phyloP scores from a whole-genome alignment of 2,113 vertebrate genomes.

The Microcebus tavaratra region DNA sequence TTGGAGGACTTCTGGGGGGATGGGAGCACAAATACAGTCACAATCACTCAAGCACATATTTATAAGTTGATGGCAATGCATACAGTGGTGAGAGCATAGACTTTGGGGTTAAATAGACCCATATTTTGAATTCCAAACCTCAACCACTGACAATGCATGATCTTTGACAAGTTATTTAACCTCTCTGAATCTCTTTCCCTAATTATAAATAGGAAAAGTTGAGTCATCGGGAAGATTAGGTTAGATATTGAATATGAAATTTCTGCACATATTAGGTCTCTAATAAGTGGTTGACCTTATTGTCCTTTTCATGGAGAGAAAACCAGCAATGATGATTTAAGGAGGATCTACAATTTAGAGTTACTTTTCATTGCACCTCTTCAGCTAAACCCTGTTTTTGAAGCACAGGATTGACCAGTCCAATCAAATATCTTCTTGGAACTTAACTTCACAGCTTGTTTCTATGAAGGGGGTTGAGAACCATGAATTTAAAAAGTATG shows the following conservation, averaged over 20 bases:
- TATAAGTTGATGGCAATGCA: neutral
- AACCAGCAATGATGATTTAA: neutral
- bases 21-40: neutral
- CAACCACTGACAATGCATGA: neutral
- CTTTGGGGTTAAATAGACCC: neutral
- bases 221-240: neutral
- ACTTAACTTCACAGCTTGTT: neutral
- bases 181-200: neutral
- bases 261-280: neutral
- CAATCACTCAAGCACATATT: neutral
- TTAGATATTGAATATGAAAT: neutral
- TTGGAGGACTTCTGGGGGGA: neutral
- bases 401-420: conserved; percentile 18
- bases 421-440: neutral
- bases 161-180: neutral
- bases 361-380: neutral
- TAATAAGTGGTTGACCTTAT: neutral
- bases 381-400: conserved; percentile 24
- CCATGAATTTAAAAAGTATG: neutral
- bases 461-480: neutral
- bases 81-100: neutral
- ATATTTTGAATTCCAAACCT: neutral
- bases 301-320: neutral
- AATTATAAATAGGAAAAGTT: neutral
- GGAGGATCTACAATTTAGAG: neutral